Conservation (phyloP, 1,140 invertebrate genomes). For the Condylostylus longicornis region DNA sequence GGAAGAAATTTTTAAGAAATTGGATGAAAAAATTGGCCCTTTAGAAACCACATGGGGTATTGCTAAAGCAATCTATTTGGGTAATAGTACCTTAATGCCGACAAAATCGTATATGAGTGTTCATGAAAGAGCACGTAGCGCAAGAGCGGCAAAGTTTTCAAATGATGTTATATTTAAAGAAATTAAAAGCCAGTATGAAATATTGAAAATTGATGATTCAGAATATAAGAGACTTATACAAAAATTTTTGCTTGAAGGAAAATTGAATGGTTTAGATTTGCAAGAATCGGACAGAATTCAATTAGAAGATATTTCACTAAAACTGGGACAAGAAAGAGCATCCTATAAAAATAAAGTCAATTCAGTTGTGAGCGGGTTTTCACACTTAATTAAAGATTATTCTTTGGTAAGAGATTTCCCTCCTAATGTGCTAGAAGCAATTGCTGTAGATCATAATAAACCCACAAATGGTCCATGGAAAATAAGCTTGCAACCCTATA, state of each 20-base stretch:
- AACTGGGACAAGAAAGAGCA: slow-evolving; percentile 37
- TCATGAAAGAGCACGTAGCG: slow-evolving; percentile 51
- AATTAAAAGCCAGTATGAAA: slow-evolving; percentile 37
- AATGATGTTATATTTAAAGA: slow-evolving; percentile 50
- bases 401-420: slow-evolving; percentile 58
- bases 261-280: slow-evolving; percentile 58
- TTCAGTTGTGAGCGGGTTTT: slow-evolving; percentile 44
- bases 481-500: slow-evolving; percentile 52
- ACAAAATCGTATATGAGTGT: slow-evolving; percentile 58
- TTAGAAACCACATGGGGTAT: slow-evolving; percentile 75
- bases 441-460: slow-evolving; percentile 44
- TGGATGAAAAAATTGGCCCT: slow-evolving; percentile 55
- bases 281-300: slow-evolving; percentile 26
- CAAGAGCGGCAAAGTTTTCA: slow-evolving; percentile 48
- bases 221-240: slow-evolving; percentile 52
- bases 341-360: slow-evolving; percentile 49
- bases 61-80: slow-evolving; percentile 64
- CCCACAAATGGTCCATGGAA: slow-evolving; percentile 61
- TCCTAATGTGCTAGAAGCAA: slow-evolving; percentile 45
- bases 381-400: slow-evolving; percentile 48
- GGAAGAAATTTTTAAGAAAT: slow-evolving; percentile 54
- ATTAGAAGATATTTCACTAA: slow-evolving; percentile 35
- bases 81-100: slow-evolving; percentile 65
- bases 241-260: slow-evolving; percentile 67
- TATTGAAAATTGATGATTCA: slow-evolving; percentile 36